Conservation (phyloP, 2,797 vertebrate genomes). For the Hyperoplus lanceolatus region DNA sequence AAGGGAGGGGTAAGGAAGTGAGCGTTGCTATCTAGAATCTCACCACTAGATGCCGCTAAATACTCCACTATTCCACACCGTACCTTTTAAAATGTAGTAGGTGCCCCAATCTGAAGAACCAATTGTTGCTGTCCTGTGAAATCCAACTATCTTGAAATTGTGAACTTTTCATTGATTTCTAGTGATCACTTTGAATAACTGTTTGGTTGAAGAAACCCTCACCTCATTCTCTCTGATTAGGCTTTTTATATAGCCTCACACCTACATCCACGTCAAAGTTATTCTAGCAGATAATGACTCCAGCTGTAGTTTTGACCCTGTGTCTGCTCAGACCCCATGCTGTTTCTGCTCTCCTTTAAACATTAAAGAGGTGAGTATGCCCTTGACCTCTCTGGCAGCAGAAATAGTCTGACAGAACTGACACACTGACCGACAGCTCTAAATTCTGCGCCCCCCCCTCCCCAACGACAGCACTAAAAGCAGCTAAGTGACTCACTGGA, state of each 20-base stretch:
- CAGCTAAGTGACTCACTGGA: conserved; percentile 70
- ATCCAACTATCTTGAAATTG: not conserved
- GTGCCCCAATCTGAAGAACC: not conserved
- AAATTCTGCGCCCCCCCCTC: conserved; percentile 26
- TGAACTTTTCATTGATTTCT: not conserved
- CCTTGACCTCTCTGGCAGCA: conserved; percentile 67
- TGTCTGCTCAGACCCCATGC: conserved; percentile 15
- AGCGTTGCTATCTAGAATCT: too few relatives aligned
- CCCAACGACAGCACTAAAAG: conserved; percentile 70
- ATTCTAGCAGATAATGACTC: conserved; percentile 2
- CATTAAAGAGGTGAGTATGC: conserved; percentile 38
- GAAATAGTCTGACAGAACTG: conserved; percentile 65
- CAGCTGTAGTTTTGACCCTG: conserved; percentile 33
- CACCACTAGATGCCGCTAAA: too few relatives aligned
- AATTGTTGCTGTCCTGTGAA: not conserved
- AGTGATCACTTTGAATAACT: not conserved
- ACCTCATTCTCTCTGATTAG: not conserved
- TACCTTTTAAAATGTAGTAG: too few relatives aligned
- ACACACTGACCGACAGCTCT: conserved; percentile 75
- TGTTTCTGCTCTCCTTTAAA: conserved; percentile 48
- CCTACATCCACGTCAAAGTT: conserved; percentile 11
- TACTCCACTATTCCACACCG: too few relatives aligned
- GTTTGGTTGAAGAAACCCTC: not conserved
- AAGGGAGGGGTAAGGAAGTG: too few relatives aligned
- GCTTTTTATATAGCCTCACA: not conserved